Evolutionary conservation across 2,797 vertebrate species (phyloP).

Genomic region (Bovichtus diacanthus): DNA sequence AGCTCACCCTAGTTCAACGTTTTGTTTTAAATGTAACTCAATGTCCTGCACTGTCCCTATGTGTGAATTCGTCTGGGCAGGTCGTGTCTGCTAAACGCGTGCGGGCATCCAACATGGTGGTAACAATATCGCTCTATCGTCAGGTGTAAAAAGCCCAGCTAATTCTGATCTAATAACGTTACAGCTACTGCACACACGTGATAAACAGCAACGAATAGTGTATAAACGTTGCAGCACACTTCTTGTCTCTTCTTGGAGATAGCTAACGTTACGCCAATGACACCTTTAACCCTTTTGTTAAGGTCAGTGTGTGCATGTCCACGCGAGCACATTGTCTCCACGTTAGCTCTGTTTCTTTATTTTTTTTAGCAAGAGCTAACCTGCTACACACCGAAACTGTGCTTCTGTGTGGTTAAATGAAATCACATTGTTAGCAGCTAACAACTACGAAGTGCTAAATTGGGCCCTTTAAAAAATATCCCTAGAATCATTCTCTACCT

Average conservation of each 20-base stretch:
- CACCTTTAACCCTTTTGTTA: not conserved
- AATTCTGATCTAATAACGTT: not conserved
- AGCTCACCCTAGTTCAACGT: too few species aligned
- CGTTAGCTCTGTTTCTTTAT: not conserved
- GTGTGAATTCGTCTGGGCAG: not conserved
- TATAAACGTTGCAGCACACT: not conserved
- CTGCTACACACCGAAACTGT: not conserved
- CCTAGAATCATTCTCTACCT: too few species aligned
- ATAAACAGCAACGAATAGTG: not conserved
- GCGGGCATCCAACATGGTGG: slow-evolving; percentile 7
- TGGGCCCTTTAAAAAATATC: too few species aligned
- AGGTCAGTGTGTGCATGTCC: not conserved
- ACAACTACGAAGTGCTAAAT: too few species aligned
- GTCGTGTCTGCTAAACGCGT: not conserved
- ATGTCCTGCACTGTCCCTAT: not conserved
- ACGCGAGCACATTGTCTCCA: not conserved
- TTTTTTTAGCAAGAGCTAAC: slow-evolving; percentile 5
- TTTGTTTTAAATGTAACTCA: not conserved
- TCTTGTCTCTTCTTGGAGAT: not conserved
- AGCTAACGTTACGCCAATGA: not conserved
- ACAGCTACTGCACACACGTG: slow-evolving; percentile 13
- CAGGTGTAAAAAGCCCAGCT: slow-evolving; percentile 1
- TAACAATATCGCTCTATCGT: slow-evolving; percentile 12
- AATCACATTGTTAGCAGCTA: not conserved
- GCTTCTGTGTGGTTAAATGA: not conserved